These are phyloP conservation scores for Parus major DNA, from an alignment of 2,113 vertebrate species.

Conservation along the genomic window DNA sequence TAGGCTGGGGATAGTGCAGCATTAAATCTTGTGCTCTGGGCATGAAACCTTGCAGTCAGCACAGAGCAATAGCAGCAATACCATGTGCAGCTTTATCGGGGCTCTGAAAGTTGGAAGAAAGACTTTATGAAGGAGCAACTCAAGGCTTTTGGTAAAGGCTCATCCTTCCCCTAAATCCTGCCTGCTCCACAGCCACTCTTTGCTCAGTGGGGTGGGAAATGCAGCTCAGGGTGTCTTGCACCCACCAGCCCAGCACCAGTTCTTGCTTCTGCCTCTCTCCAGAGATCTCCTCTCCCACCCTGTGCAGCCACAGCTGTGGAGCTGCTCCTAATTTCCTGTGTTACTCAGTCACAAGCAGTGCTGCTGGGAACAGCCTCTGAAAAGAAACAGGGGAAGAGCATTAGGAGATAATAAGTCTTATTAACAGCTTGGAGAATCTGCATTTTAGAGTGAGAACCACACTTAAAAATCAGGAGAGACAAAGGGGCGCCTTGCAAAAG, in stretches of 20 bases:
- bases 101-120: neutral
- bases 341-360: neutral
- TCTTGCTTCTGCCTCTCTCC: neutral
- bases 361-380: neutral
- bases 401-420: conserved; percentile 10
- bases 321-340: neutral
- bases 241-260: fast-evolving
- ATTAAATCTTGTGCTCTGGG: neutral
- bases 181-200: neutral
- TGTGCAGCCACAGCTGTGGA: neutral
- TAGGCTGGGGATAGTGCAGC: neutral
- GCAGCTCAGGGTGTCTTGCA: neutral
- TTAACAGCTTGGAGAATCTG: conserved; percentile 17
- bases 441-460: neutral
- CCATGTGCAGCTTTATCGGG: fast-evolving
- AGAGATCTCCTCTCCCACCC: neutral
- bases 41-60: neutral
- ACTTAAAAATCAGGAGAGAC: conserved; percentile 34
- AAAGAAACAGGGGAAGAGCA: neutral
- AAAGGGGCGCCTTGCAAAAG: conserved; percentile 38
- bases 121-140: neutral
- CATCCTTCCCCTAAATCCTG: neutral
- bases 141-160: neutral
- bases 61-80: neutral
- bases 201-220: neutral